phyloP scores from a whole-genome alignment of 2,888 invertebrate genomes.

The Parelbella ahira region DNA sequence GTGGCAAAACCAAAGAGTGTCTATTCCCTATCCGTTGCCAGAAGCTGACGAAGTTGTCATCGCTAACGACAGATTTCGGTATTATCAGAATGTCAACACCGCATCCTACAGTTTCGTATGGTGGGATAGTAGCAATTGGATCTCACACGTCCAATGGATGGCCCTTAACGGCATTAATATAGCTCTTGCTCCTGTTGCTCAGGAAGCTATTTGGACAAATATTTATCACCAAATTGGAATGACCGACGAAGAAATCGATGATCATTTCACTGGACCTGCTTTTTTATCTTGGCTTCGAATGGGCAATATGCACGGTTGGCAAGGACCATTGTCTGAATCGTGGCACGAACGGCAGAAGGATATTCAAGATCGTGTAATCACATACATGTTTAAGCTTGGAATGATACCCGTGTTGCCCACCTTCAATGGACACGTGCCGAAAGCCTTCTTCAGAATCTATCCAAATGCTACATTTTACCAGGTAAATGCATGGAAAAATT shows the following conservation, averaged over 20 bases:
- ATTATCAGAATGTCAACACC: conserved; percentile 97
- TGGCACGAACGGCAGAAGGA: conserved; percentile 86
- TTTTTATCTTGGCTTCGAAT: conserved; percentile 97
- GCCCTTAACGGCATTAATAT: conserved; percentile 96
- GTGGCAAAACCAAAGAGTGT: conserved; percentile 88
- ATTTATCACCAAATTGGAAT: conserved; percentile 89
- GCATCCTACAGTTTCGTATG: conserved; percentile 90
- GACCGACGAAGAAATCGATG: conserved; percentile 86
- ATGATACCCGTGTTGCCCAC: conserved; percentile 93
- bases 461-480: conserved; percentile 85
- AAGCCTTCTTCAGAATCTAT: conserved; percentile 84
- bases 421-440: conserved; percentile 95
- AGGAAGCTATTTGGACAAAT: conserved; percentile 93
- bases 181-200: conserved; percentile 92
- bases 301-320: conserved; percentile 97
- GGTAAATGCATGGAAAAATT: conserved; percentile 87
- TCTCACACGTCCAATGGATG: conserved; percentile 96
- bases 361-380: conserved; percentile 87
- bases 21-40: conserved; percentile 75
- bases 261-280: conserved; percentile 94
- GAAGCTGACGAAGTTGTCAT: conserved; percentile 82
- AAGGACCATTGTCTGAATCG: conserved; percentile 86
- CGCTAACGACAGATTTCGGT: conserved; percentile 89
- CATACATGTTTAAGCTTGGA: conserved; percentile 89
- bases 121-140: conserved; percentile 93